These are phyloP conservation scores for Phalloptychus januarius DNA, from an alignment of 2,797 vertebrate species.

Conservation along the genomic window DNA sequence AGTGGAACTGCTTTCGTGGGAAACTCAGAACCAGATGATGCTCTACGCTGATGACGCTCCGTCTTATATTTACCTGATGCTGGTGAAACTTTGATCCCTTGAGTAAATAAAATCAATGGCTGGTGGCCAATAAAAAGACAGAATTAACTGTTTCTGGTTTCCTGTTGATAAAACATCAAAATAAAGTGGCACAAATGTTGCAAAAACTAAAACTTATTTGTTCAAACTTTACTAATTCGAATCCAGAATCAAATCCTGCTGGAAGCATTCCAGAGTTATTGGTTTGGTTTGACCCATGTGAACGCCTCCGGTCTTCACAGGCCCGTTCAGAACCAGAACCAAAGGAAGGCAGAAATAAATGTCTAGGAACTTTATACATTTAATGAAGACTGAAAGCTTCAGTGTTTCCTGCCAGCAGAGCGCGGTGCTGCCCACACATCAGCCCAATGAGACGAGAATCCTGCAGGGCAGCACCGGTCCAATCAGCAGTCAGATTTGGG, in stretches of 20 bases:
- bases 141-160: background rate
- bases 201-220: background rate
- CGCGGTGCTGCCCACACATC: background rate
- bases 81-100: no score
- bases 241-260: no score
- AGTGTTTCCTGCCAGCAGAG: background rate
- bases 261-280: background rate
- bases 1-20: background rate
- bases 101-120: no score
- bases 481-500: background rate
- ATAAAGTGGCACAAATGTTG: no score
- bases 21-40: no score
- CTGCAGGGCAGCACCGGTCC: background rate
- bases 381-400: background rate
- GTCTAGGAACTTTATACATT: background rate
- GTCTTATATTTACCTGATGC: no score
- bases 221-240: no score
- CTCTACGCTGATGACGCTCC: no score
- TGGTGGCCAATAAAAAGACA: no score
- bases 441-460: background rate
- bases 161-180: no score
- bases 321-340: background rate
- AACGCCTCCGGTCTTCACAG: background rate
- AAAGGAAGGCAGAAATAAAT: background rate
- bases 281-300: background rate